These are phyloP conservation scores for Microcebus lehilahytsara DNA, from an alignment of 2,113 vertebrate species.

Conservation along the genomic window DNA sequence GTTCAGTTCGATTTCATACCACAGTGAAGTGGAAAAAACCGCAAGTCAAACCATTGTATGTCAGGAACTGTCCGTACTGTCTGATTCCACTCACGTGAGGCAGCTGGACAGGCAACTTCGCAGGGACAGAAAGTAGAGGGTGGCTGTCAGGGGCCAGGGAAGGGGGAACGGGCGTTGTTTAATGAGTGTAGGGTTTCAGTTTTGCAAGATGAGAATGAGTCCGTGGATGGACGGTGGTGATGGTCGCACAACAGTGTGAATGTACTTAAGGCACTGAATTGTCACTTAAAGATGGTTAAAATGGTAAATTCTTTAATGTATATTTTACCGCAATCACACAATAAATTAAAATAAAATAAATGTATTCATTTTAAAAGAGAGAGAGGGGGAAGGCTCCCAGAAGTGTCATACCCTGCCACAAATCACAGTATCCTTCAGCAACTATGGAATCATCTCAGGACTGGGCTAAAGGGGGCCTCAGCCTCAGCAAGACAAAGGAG, in stretches of 20 bases:
- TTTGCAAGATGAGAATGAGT: background rate
- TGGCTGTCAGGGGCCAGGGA: too few relatives aligned
- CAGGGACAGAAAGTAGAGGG: background rate
- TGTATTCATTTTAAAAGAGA: background rate
- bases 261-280: background rate
- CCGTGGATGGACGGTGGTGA: background rate
- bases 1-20: too few relatives aligned
- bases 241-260: fast-evolving
- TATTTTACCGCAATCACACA: background rate
- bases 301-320: background rate
- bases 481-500: background rate
- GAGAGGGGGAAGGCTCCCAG: background rate
- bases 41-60: background rate
- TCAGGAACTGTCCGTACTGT: background rate
- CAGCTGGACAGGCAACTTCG: background rate
- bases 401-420: too few relatives aligned
- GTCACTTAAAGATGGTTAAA: too few relatives aligned
- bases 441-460: background rate
- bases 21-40: background rate
- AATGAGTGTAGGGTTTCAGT: background rate
- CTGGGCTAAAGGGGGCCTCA: background rate
- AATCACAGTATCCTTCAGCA: background rate
- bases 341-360: background rate
- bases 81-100: fast-evolving
- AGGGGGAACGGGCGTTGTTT: background rate